A percentile compares a stretch with the other conserved stretches of the same genome.
Evolutionary conservation across 2,888 invertebrate genomes (phyloP).

Genomic region (Caenorhabditis panamensis): DNA sequence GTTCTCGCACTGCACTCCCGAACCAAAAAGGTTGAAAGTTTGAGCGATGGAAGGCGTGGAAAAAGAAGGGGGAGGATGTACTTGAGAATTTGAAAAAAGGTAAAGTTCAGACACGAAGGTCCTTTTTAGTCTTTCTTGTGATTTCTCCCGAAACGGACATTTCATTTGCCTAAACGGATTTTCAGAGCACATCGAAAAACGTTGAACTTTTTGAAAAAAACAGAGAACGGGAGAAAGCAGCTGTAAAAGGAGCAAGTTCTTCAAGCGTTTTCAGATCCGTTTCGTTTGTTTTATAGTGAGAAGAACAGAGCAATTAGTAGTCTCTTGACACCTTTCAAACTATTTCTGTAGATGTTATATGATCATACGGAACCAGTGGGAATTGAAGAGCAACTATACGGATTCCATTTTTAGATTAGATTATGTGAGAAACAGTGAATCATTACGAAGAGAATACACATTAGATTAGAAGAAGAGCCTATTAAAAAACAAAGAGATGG

Average conservation of each 20-base stretch:
- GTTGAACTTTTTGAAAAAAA: background rate
- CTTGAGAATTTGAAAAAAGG: constrained; percentile 3
- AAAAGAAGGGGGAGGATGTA: background rate
- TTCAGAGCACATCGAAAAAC: background rate
- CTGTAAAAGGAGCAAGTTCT: background rate
- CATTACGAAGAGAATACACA: too few species aligned
- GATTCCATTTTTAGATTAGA: background rate
- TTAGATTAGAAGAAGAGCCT: background rate
- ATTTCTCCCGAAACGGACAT: background rate
- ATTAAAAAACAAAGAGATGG: too few species aligned
- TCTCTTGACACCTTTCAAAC: too few species aligned
- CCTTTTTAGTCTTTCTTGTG: background rate
- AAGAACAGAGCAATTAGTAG: background rate
- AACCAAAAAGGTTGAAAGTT: background rate
- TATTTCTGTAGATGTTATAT: too few species aligned
- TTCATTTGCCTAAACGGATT: background rate
- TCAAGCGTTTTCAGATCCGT: background rate
- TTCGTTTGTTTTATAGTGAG: background rate
- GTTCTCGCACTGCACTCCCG: background rate
- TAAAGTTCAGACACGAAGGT: background rate
- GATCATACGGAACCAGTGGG: too few species aligned
- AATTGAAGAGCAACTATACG: background rate
- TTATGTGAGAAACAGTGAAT: background rate
- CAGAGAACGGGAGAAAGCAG: background rate
- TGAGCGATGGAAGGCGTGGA: background rate